These are phyloP conservation scores for Melanotaenia duboulayi DNA, from an alignment of 2,113 vertebrate genomes.

Conservation along the genomic window DNA sequence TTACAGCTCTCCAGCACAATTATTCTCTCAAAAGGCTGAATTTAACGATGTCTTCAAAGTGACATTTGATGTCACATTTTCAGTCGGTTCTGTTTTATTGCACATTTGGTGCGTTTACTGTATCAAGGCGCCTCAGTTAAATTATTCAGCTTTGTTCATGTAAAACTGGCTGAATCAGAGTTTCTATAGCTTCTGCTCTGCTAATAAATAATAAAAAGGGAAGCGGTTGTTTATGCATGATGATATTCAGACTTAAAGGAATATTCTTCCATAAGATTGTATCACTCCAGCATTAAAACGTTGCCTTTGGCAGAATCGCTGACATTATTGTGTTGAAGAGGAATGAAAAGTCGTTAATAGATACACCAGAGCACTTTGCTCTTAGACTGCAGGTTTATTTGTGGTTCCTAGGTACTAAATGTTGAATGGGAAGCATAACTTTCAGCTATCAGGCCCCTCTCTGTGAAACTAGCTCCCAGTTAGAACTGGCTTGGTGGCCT, in stretches of 20 bases:
- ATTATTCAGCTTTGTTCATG: constrained; percentile 3
- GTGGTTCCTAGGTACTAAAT: no score
- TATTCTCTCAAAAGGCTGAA: background rate
- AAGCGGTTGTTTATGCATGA: background rate
- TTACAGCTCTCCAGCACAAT: background rate
- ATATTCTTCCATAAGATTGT: background rate
- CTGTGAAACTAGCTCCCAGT: no score
- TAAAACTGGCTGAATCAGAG: background rate
- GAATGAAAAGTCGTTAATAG: no score
- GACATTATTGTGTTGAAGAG: background rate
- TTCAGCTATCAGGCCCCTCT: no score
- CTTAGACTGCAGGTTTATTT: no score
- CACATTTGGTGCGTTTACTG: background rate
- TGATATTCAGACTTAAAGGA: background rate
- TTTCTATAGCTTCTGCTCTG: background rate
- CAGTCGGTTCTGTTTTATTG: no score
- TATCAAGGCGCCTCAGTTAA: background rate
- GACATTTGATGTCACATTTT: background rate
- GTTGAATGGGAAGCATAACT: no score
- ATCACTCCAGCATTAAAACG: background rate
- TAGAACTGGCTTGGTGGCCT: no score
- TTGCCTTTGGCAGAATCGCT: background rate
- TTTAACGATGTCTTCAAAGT: background rate
- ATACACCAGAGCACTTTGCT: no score
- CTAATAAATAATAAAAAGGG: background rate